phyloP scores from a whole-genome alignment of 2,888 invertebrate species.

The Brachynemurus nebulosus region DNA sequence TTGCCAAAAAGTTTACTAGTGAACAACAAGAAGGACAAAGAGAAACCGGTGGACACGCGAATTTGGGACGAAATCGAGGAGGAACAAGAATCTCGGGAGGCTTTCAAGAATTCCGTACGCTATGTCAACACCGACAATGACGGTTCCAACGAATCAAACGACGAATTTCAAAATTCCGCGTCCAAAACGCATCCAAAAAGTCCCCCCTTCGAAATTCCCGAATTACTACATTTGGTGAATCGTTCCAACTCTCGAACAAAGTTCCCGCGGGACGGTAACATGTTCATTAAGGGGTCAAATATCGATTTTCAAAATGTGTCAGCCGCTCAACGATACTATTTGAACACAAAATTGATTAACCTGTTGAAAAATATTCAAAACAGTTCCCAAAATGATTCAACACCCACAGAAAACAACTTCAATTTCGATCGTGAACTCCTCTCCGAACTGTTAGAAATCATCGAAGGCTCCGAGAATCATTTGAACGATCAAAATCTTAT shows the following conservation, averaged over 20 bases:
- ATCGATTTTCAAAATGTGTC: conserved; percentile 13
- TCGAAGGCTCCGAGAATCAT: conserved; percentile 24
- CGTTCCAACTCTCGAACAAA: conserved; percentile 9
- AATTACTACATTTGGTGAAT: conserved; percentile 19
- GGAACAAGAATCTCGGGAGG: neutral
- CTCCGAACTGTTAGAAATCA: conserved; percentile 23
- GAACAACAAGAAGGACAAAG: conserved; percentile 12
- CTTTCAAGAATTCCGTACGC: neutral
- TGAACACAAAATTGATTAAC: conserved; percentile 22
- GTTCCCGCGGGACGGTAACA: neutral
- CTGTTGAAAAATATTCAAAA: conserved; percentile 24
- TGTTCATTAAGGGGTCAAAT: conserved; percentile 7
- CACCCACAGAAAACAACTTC: conserved; percentile 20
- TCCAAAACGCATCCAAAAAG: too few species aligned
- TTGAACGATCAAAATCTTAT: conserved; percentile 26
- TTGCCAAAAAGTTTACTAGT: conserved; percentile 29
- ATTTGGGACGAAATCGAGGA: conserved; percentile 14
- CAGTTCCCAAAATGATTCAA: conserved; percentile 17
- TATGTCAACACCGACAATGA: conserved; percentile 19
- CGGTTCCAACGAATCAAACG: conserved; percentile 24
- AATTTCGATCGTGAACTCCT: conserved; percentile 26
- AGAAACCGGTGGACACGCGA: conserved; percentile 6
- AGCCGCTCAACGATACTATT: conserved; percentile 20
- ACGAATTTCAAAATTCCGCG: conserved; percentile 9
- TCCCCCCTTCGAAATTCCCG: conserved; percentile 25